Conservation (phyloP, 2,888 invertebrate genomes). For the Meteorus colon region DNA sequence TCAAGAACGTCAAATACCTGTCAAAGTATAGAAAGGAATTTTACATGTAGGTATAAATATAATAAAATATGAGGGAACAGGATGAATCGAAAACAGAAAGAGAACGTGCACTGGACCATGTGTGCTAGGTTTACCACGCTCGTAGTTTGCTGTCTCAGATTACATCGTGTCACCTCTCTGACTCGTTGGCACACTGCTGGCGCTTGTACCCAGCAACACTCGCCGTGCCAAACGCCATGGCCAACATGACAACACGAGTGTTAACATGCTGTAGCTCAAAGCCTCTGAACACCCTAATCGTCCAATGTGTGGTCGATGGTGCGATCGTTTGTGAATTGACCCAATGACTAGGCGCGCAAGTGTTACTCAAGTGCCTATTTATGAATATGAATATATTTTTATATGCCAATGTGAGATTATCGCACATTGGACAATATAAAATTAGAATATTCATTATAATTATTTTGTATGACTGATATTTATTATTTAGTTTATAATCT, state of each 20-base stretch:
- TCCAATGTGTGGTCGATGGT: slow-evolving; percentile 33
- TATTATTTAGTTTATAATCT: too few relatives aligned
- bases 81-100: slow-evolving; percentile 9
- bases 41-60: not conserved
- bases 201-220: slow-evolving; percentile 44
- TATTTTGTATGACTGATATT: too few relatives aligned
- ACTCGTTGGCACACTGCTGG: slow-evolving; percentile 52
- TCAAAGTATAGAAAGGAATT: not conserved
- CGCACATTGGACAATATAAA: not conserved
- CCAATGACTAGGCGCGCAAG: not conserved
- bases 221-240: slow-evolving; percentile 27
- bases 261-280: slow-evolving; percentile 69
- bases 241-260: slow-evolving; percentile 27
- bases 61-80: slow-evolving; percentile 22
- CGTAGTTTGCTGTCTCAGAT: slow-evolving; percentile 67
- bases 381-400: not conserved
- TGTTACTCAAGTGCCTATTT: too few relatives aligned
- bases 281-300: slow-evolving; percentile 47
- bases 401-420: not conserved
- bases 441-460: too few relatives aligned
- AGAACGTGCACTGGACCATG: not conserved
- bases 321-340: slow-evolving; percentile 14
- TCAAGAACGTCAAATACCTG: not conserved
- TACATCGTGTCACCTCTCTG: slow-evolving; percentile 68
- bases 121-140: slow-evolving; percentile 30